Percentiles rank a stretch among this genome's conserved stretches.
Evolutionary conservation across 2,113 vertebrate species (phyloP).

Genomic region (Pterocles orientalis): DNA sequence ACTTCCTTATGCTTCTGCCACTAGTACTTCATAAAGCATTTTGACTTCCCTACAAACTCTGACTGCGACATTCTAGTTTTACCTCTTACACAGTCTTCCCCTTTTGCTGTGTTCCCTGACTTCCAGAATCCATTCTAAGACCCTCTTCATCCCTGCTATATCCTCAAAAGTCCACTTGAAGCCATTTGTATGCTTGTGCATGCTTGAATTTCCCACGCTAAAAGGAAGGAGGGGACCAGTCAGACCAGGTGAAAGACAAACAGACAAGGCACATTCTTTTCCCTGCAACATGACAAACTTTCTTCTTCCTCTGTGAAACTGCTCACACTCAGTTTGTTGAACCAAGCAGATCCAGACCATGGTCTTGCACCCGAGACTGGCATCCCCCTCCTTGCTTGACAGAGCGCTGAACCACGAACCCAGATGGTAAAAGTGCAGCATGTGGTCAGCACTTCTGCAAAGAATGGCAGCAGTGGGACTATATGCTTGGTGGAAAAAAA

Average conservation of each 20-base stretch:
- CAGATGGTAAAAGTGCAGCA: background rate
- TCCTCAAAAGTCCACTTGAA: background rate
- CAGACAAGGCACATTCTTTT: background rate
- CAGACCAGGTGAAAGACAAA: background rate
- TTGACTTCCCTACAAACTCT: background rate
- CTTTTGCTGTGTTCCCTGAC: background rate
- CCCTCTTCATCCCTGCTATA: background rate
- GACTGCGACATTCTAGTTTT: background rate
- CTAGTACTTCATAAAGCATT: conserved; percentile 19
- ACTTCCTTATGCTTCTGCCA: background rate
- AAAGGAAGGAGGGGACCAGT: background rate
- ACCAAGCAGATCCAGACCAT: background rate
- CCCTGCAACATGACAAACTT: background rate
- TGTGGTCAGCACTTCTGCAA: background rate
- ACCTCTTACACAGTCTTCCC: background rate
- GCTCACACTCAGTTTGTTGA: background rate
- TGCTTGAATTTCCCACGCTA: background rate
- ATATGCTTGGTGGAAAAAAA: background rate
- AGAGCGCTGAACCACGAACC: background rate
- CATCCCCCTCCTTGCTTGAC: background rate
- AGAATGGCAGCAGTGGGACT: background rate
- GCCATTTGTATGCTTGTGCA: background rate
- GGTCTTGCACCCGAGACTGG: background rate
- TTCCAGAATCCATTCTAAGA: background rate
- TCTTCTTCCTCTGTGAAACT: background rate